Conservation (phyloP, 2,888 invertebrate genomes). For the Drosophila peninsularis region DNA sequence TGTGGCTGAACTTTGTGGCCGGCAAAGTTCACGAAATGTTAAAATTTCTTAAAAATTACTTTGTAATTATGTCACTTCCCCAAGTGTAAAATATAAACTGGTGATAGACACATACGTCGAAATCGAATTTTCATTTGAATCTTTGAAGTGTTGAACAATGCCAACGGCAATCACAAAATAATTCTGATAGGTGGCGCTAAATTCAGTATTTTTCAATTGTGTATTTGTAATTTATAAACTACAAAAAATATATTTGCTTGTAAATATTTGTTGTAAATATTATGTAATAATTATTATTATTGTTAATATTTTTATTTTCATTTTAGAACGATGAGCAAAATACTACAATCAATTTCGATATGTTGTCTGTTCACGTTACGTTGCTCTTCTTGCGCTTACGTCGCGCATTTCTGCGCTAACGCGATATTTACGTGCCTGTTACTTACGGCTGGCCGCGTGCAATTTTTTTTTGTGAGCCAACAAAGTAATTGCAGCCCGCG, state of each 20-base stretch:
- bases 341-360: not conserved
- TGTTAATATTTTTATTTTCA: too few relatives aligned
- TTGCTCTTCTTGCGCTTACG: conserved; percentile 15
- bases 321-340: too few relatives aligned
- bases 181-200: conserved; percentile 31
- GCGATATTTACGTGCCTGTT: conserved; percentile 39
- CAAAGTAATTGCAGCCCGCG: conserved; percentile 40
- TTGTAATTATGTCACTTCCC: conserved; percentile 17
- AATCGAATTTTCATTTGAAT: conserved; percentile 17
- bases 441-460: conserved; percentile 56
- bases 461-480: conserved; percentile 37
- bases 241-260: too few relatives aligned
- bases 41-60: conserved; percentile 26
- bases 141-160: conserved; percentile 25
- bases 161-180: not conserved
- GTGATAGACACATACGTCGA: conserved; percentile 1
- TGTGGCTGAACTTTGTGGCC: conserved; percentile 34
- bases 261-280: not conserved
- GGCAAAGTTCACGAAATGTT: conserved; percentile 32
- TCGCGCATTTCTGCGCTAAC: conserved; percentile 20
- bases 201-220: not conserved
- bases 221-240: not conserved
- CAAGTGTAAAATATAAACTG: conserved; percentile 34
- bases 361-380: conserved; percentile 1
- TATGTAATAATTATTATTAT: too few relatives aligned